phyloP scores from a whole-genome alignment of 30 jellyfish, hydroid and myxozoan species.

The Cassiopea xamachana region DNA sequence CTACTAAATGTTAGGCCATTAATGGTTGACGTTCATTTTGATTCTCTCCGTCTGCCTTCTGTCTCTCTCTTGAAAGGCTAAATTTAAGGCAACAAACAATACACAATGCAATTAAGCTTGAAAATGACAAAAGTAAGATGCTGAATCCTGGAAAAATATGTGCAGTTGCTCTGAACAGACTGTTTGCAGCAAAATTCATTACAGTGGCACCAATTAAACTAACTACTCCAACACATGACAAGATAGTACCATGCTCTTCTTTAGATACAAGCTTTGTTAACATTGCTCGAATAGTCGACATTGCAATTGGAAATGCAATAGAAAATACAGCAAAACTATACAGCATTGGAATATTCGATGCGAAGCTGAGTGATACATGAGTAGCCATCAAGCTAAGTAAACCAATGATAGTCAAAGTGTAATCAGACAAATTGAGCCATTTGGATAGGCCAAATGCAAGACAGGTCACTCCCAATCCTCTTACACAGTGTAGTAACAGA shows the following conservation, averaged over 20 bases:
- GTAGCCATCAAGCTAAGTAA: constrained; percentile 44
- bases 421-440: constrained; percentile 42
- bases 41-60: not conserved
- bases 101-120: constrained; percentile 18
- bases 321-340: constrained; percentile 31
- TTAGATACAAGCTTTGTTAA: constrained; percentile 52
- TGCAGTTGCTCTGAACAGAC: constrained; percentile 55
- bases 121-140: constrained; percentile 45
- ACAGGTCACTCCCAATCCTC: constrained; percentile 54
- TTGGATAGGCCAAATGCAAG: constrained; percentile 39
- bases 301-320: constrained; percentile 61
- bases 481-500: constrained; percentile 24
- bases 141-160: constrained; percentile 52
- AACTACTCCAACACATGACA: constrained; percentile 49
- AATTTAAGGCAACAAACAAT: constrained; percentile 5
- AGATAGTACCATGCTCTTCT: constrained; percentile 62
- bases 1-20: not conserved
- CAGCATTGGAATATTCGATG: constrained; percentile 2
- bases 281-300: constrained; percentile 54
- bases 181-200: constrained; percentile 55
- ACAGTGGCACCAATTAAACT: constrained; percentile 48
- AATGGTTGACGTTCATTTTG: not conserved
- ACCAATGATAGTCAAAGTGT: constrained; percentile 36
- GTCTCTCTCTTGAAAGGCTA: not conserved
- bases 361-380: constrained; percentile 42